Evolutionary conservation across 1,140 invertebrate species (phyloP), one percentile per base, ranked within the genome.

Genomic region (Papilio helenus): DNA sequence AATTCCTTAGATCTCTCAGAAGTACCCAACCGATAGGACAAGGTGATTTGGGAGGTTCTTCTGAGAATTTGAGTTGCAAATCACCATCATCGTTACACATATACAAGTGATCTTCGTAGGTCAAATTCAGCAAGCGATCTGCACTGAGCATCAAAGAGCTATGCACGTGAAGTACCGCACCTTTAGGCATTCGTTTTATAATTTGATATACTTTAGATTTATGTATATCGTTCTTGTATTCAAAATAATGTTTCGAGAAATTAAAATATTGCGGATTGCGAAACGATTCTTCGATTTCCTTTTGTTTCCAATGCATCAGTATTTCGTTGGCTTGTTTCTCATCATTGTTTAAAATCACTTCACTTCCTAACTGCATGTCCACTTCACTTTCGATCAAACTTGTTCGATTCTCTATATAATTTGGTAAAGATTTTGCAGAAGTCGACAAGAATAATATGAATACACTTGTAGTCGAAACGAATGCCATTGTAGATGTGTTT

Each of bases 101-200:
- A 88, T 97, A 97, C 79, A 98, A 94, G 87, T 97, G 94, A 0
- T 96, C 95, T 58, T 96, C 95, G 85, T 97, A 97, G 0, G 97
- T 97, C 44, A 97, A 93, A 44, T 96, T 96, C 1, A 97, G 95
- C 42, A 98, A 83, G 87, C 95, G 97, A 44, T 97, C 95, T 0
- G 94, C 89, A 7, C 96, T 96, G 0, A 96, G 96, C 71, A 97
- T 95, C 0, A 97, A 95, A 0, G 96, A 95, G 79, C 97, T 96
- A 83, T 98, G 97, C 1, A 96, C 90, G 83, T 98, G 97, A 0
- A 98, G 92, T 0, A 96, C 96, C 0, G 95, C 96, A 14, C 97
- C 97, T 95, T 97, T 97, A 14, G 97, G 97, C 95, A 97, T 96
- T 44, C 92, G 91, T 77, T 95, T 92, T 20, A 98, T 96, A 14